Evolutionary conservation across 2,888 invertebrate species (phyloP), one percentile per base, ranked within the genome.

Genomic region (Cheilosia pagana): DNA sequence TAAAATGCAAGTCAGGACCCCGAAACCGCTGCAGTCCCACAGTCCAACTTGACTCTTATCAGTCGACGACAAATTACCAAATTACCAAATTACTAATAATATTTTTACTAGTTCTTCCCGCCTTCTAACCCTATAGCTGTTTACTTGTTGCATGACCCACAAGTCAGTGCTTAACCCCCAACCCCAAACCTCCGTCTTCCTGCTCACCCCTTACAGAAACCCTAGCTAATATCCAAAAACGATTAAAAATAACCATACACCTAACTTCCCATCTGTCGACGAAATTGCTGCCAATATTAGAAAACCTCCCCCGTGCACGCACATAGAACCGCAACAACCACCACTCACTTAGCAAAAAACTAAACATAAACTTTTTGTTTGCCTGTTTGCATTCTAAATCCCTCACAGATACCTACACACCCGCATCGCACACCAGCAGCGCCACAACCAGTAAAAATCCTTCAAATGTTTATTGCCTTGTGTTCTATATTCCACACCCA

Each of bases 401-500:
- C 68, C 53, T 45, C 50, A 35, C 55, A 39, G 53, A 31, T 28
- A 67, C 50, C 74, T 52, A 72, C 50, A 78, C 55, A 28, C n/a
- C n/a, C n/a, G n/a, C n/a, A n/a, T 16, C 43, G 50, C 43, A 68
- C 68, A 43, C 68, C 68, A 74, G 25, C 25, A 55, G 48, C 41
- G 59, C 59, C 63, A 65, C 79, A 70, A 25, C 83, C 83, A 83
- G 83, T 83, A 79, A 65, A 74, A 83, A 79, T 83, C 45, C 63
- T 79, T 79, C 53, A 74, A 75, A 79, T 74, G 70, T 83, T 83
- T 78, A 83, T 83, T 83, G 74, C 78, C 83, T 78, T 63, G 62
- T 83, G 83, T 65, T 83, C 83, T 83, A 83, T 83, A 79, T 75
- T 83, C 79, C 83, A 83, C 83, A 79, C 83, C 83, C 83, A 83